Percentiles rank a stretch among this genome's conserved stretches.
Conservation (phyloP, 2,797 vertebrate genomes). For the Lepilemur ruficaudatus region DNA sequence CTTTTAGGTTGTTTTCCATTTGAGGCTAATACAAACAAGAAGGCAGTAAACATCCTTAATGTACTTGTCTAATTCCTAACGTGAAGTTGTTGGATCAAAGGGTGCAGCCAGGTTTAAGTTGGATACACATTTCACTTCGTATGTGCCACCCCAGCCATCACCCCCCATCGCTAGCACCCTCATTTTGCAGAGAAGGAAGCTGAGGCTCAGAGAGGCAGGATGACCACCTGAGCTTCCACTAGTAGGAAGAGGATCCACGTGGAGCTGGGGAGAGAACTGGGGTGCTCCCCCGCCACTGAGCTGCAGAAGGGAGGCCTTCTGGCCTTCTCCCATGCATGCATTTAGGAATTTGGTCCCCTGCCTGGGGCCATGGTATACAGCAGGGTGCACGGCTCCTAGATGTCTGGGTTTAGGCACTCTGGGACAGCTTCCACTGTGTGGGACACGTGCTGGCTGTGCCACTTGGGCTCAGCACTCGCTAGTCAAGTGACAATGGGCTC, state of each 20-base stretch:
- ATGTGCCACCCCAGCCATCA: not conserved
- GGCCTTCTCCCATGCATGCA: not conserved
- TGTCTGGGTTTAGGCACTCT: not conserved
- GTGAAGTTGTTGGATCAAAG: not conserved
- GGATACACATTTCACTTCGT: not conserved
- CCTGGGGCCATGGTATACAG: not conserved
- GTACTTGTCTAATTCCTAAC: not conserved
- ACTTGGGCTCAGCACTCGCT: not conserved
- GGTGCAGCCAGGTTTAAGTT: not conserved
- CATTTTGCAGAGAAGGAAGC: not conserved
- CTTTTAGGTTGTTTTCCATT: constrained; percentile 20
- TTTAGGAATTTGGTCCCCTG: not conserved
- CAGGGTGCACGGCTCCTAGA: not conserved
- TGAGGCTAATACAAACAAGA: not conserved
- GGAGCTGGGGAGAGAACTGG: not conserved
- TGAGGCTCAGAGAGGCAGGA: not conserved
- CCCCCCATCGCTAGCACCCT: not conserved
- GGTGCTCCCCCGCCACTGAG: not conserved
- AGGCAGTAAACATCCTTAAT: not conserved
- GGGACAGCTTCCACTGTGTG: not conserved
- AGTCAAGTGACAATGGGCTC: not conserved
- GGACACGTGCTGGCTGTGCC: not conserved
- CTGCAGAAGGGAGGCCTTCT: not conserved
- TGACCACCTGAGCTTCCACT: not conserved
- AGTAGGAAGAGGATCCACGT: not conserved